phyloP scores from a whole-genome alignment of 2,113 vertebrate species.

The Cephalopterus ornatus region DNA sequence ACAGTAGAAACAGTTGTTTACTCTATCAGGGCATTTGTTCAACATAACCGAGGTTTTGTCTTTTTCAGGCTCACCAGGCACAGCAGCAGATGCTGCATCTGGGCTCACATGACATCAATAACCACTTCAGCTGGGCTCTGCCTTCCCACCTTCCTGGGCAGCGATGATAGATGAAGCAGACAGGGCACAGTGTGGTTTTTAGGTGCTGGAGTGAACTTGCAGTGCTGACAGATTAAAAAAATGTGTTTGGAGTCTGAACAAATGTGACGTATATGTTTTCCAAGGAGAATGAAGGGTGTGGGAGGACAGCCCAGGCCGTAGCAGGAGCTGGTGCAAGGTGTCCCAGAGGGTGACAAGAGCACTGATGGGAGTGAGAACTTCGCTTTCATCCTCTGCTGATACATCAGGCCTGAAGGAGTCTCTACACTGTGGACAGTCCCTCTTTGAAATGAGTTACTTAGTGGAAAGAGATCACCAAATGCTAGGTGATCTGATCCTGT shows the following conservation, averaged over 20 bases:
- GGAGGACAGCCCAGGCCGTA: constrained; percentile 19
- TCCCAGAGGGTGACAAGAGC: not conserved
- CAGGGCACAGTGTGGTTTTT: not conserved
- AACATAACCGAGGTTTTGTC: not conserved
- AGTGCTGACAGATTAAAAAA: not conserved
- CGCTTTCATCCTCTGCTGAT: not conserved
- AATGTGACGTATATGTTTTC: not conserved
- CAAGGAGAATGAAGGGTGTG: constrained; percentile 34
- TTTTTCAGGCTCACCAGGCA: not conserved
- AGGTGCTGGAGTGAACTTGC: not conserved
- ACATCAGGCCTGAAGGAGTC: not conserved
- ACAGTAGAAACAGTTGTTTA: not conserved
- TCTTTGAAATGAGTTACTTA: not conserved
- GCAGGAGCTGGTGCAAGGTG: constrained; percentile 17
- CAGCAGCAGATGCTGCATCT: constrained; percentile 32
- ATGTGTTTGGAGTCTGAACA: constrained; percentile 1
- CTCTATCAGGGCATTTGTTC: not conserved
- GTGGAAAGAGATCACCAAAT: not conserved
- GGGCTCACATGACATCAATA: constrained; percentile 20
- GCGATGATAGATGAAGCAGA: not conserved
- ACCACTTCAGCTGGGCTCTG: constrained; percentile 2
- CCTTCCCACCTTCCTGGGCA: not conserved
- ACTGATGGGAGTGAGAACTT: not conserved
- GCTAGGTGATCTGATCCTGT: not conserved
- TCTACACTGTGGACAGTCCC: not conserved